These are phyloP conservation scores for Drosophila funebris DNA, from an alignment of 1,140 invertebrate genomes.

Conservation along the genomic window DNA sequence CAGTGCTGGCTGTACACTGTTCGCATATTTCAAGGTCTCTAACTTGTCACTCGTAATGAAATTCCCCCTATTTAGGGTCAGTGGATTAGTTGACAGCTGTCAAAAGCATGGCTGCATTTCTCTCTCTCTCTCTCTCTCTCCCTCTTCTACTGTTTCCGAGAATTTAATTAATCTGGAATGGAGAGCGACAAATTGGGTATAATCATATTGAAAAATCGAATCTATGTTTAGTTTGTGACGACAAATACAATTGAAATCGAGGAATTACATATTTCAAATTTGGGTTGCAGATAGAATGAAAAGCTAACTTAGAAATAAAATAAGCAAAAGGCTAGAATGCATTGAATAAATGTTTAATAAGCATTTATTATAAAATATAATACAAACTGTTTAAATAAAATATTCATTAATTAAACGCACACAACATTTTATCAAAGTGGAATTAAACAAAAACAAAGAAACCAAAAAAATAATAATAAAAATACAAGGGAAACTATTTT, in stretches of 20 bases:
- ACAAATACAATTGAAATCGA: background rate
- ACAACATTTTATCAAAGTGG: background rate
- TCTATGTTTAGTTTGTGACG: background rate
- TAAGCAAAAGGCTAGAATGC: background rate
- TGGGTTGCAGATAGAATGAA: background rate
- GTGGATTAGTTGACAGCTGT: constrained; percentile 55
- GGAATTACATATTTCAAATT: background rate
- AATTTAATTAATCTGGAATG: constrained; percentile 49
- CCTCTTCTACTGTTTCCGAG: background rate
- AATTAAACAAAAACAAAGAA: constrained; percentile 1
- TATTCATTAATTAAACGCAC: background rate
- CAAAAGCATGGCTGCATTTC: constrained; percentile 45
- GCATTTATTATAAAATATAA: too few species aligned
- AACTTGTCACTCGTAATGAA: constrained; percentile 50
- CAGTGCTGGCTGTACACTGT: too few species aligned
- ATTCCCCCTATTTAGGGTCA: constrained; percentile 41
- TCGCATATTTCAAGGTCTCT: constrained; percentile 58
- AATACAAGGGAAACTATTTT: constrained; percentile 24
- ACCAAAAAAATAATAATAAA: too few species aligned
- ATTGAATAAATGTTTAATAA: too few species aligned
- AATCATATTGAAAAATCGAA: constrained; percentile 9
- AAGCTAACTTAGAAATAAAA: constrained; percentile 11
- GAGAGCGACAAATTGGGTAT: background rate
- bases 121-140: background rate
- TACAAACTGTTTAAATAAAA: background rate